Evolutionary conservation across 2,888 invertebrate species (phyloP).

Genomic region (Nemoura dubitans): DNA sequence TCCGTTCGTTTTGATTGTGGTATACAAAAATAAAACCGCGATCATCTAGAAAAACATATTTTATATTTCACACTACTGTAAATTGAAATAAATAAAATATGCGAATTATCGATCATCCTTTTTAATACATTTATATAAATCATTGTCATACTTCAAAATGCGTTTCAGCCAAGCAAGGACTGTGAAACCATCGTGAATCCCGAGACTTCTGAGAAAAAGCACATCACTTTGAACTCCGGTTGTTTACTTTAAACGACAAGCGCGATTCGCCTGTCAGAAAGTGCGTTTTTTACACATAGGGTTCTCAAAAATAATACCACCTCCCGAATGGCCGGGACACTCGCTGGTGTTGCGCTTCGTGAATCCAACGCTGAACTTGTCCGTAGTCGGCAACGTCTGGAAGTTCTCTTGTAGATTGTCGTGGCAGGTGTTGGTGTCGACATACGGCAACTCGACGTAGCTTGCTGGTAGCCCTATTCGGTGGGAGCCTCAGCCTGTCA

Average conservation of each 20-base stretch:
- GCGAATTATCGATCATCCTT: no score
- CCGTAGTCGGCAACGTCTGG: neutral
- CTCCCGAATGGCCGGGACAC: neutral
- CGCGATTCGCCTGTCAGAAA: no score
- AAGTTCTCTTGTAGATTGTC: neutral
- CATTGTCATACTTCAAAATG: no score
- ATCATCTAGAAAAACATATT: no score
- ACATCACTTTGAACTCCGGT: no score
- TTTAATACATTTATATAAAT: no score
- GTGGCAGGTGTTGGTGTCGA: neutral
- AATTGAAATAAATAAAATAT: no score
- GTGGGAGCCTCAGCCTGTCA: constrained; percentile 5
- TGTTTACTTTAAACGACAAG: neutral
- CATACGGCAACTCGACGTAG: neutral
- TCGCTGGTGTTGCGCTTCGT: neutral
- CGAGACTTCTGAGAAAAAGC: neutral
- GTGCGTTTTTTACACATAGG: no score
- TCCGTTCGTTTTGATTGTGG: no score
- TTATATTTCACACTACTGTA: no score
- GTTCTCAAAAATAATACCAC: neutral
- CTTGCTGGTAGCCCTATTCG: neutral
- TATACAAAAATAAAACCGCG: no score
- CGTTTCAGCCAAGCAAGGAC: neutral
- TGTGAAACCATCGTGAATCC: neutral
- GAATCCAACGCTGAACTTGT: neutral